Base-by-base conservation (phyloP, 2,797 vertebrate species). In the Vespertilio murinus region DNA sequence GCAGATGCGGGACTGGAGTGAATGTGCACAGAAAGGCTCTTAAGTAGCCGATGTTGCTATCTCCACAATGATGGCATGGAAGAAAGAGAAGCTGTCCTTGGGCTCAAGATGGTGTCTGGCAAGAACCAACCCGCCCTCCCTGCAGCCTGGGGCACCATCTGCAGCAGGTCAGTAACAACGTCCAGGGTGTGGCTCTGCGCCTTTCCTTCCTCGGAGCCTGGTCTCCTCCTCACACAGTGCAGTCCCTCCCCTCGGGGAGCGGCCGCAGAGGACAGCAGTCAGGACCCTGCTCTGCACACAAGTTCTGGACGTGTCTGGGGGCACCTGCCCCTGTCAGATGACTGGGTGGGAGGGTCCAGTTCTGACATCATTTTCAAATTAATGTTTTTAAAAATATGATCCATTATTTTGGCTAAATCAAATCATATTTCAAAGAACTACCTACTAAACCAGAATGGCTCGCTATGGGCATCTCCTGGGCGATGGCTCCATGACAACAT, bases 61-160 rank as follows among this genome's bases (percentile, higher is more conserved):
- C 40, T 0, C 64, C 33, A 35, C 42, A 78, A 35, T 1, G 25
- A 40, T 22, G 42, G 61, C 16, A 28, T 16, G n/a, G 18, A 10
- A 33, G 28, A 65, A n/a, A 49, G 35, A 8, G 4, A 45, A 42
- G 30, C 4, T 47, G 10, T 13, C n/a, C 61, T 9, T 30, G 28
- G 35, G 5, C 30, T 47, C 22, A n/a, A 52, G 69, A 25, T 10
- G 59, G 59, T 30, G n/a, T 71, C 6, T 12, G 11, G 30, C 14
- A 25, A 38, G 65, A 35, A 11, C 65, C 65, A 38, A 3, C 8
- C 52, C 42, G 12, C 3, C 9, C 20, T 17, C 47, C 64, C 28
- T 33, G 2, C 2, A 17, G 33, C 22, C 10, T 0, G 22, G 22
- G 56, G 16, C 7, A 2, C 0, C 14, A 17, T 16, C 61, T 35